Evolutionary conservation across 2,113 vertebrate species (phyloP), one percentile per base, ranked within the genome.

Genomic region (Elachura formosa): DNA sequence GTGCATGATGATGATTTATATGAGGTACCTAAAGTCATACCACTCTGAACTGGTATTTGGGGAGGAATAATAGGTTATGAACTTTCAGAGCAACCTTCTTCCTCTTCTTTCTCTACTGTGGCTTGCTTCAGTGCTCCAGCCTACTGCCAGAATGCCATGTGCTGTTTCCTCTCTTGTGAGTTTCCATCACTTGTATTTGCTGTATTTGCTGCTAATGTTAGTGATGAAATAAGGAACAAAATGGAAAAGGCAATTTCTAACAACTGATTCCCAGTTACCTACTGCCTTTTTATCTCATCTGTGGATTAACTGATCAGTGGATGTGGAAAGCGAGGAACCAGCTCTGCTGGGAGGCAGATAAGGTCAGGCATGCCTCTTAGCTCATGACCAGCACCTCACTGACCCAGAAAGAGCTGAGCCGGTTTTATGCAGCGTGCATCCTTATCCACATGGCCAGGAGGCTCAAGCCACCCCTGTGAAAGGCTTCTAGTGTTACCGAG

Each of bases 271-370:
- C 73, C 23, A 31, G 54, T 61, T 89, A 64, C 52, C 31, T 75
- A 11, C 49, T 80, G 73, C 54, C 62, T 29, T 94, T 80, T 91
- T 76, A 89, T 82, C 78, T 76, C 66, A 13, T 58, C 66, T 58
- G 26, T 79, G 93, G 87, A 87, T 95, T 91, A 93, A 74, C 84
- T 79, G 77, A 72, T 91, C 69, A 64, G 74, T 82, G 84, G 78
- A 22, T 28, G 58, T 28, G 56, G 78, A 82, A 79, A 34, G 58
- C 49, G 62, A 46, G 78, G 74, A 52, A 79, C 45, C 9, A 11
- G 71, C 78, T 94, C 90, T 95, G 93, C 54, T 43, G 78, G 34
- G 94, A 87, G 87, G 84, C 89, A 87, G 87, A 87, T 91, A 87
- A 81, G 82, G 90, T 85, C 78, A 91, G 84, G 59, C 87, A 9